A percentile compares a stretch with the other conserved stretches of the same genome.
Conservation (phyloP, 2,888 invertebrate species). For the Melanchra persicariae region DNA sequence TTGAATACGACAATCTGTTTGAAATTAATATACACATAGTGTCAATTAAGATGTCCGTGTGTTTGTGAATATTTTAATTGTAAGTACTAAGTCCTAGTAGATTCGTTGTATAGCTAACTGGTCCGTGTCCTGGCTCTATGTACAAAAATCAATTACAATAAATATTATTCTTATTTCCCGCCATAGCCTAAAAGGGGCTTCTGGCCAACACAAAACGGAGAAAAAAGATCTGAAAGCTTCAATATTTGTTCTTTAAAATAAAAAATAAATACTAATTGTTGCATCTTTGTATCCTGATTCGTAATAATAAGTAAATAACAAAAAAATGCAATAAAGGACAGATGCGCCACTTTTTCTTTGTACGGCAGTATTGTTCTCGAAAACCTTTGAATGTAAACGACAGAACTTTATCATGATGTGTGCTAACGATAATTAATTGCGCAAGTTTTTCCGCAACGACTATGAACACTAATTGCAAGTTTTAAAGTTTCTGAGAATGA, state of each 20-base stretch:
- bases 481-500: not conserved
- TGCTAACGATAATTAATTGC: not conserved
- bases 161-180: slow-evolving; percentile 7
- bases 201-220: not conserved
- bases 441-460: not conserved
- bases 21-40: not conserved
- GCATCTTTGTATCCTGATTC: not conserved
- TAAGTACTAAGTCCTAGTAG: slow-evolving; percentile 33
- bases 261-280: not conserved
- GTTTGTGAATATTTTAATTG: slow-evolving; percentile 33
- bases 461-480: not conserved
- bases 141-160: slow-evolving; percentile 40
- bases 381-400: slow-evolving; percentile 1
- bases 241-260: not conserved
- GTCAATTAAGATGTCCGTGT: slow-evolving; percentile 33
- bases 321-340: not conserved
- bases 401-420: not conserved
- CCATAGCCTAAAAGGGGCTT: not conserved
- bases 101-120: not conserved
- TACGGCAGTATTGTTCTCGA: slow-evolving; percentile 12
- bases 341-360: not conserved
- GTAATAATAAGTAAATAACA: not conserved
- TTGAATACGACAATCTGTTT: not conserved
- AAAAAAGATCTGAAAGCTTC: not conserved
- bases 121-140: slow-evolving; percentile 3